phyloP scores from a whole-genome alignment of 2,113 vertebrate species.

The Thymallus thymallus region DNA sequence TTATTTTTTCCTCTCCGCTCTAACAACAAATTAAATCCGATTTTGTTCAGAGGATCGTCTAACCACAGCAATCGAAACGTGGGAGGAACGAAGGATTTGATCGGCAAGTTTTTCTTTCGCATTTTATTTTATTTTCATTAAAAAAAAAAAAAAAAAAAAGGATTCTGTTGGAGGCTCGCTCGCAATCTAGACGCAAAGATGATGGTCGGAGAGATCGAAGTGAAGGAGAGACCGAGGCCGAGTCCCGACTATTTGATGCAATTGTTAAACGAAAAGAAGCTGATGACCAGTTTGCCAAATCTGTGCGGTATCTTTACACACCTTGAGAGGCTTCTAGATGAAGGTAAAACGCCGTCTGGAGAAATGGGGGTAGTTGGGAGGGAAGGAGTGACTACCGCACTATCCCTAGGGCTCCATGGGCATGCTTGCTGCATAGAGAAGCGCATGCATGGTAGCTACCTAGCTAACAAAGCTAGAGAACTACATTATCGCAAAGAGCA shows the following conservation, averaged over 20 bases:
- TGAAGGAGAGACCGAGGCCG: conserved; percentile 85
- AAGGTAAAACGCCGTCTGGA: conserved; percentile 66
- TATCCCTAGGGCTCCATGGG: conserved; percentile 41
- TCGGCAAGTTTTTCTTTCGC: conserved; percentile 65
- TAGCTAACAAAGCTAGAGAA: background rate
- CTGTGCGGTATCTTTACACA: conserved; percentile 84
- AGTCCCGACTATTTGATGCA: conserved; percentile 86
- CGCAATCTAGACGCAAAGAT: conserved; percentile 72
- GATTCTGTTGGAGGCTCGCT: conserved; percentile 71
- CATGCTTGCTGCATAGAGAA: conserved; percentile 34
- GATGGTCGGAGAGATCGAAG: conserved; percentile 85
- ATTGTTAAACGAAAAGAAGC: conserved; percentile 82
- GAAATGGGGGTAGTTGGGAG: background rate
- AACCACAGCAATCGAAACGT: conserved; percentile 47
- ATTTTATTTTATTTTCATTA: conserved; percentile 47
- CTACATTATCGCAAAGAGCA: background rate
- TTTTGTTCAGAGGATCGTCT: conserved; percentile 55
- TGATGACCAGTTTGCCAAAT: conserved; percentile 82
- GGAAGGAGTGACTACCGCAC: conserved; percentile 21
- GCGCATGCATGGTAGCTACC: conserved; percentile 7
- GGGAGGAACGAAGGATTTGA: conserved; percentile 70
- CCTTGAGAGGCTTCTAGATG: conserved; percentile 80
- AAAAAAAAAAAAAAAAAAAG: too few species aligned
- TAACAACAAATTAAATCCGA: conserved; percentile 52
- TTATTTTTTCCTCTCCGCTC: conserved; percentile 38